A percentile compares a stretch with the other conserved stretches of the same genome.
These are phyloP conservation scores for Mormyrus lacerda DNA, from an alignment of 2,113 vertebrate species.

Conservation along the genomic window DNA sequence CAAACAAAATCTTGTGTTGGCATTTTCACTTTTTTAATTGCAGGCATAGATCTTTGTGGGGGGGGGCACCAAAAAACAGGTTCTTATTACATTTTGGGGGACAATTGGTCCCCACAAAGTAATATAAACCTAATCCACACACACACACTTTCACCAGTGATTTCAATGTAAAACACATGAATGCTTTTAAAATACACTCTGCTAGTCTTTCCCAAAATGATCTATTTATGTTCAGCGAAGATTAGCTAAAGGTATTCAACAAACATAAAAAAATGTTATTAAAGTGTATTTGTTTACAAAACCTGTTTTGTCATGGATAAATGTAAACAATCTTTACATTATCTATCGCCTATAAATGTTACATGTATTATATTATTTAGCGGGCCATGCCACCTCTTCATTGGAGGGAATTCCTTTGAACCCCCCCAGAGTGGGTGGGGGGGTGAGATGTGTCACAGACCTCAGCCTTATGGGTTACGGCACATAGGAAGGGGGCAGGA, in stretches of 20 bases:
- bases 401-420: not conserved
- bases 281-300: not conserved
- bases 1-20: not conserved
- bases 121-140: not conserved
- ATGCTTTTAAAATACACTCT: not conserved
- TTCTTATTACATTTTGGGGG: not conserved
- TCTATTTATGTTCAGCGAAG: not conserved
- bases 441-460: not conserved
- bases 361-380: not conserved
- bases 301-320: not conserved
- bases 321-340: not conserved
- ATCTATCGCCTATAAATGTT: not conserved
- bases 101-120: not conserved
- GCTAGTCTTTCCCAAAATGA: not conserved
- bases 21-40: not conserved
- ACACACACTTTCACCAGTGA: not conserved
- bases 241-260: not conserved
- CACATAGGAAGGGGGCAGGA: not conserved
- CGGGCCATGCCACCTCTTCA: not conserved
- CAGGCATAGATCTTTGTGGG: not conserved
- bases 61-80: not conserved
- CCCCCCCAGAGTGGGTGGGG: not conserved
- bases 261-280: not conserved
- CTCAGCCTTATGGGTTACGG: not conserved
- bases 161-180: not conserved